Conservation (phyloP, 2,113 vertebrate genomes). For the Nerophis lumbriciformis region DNA sequence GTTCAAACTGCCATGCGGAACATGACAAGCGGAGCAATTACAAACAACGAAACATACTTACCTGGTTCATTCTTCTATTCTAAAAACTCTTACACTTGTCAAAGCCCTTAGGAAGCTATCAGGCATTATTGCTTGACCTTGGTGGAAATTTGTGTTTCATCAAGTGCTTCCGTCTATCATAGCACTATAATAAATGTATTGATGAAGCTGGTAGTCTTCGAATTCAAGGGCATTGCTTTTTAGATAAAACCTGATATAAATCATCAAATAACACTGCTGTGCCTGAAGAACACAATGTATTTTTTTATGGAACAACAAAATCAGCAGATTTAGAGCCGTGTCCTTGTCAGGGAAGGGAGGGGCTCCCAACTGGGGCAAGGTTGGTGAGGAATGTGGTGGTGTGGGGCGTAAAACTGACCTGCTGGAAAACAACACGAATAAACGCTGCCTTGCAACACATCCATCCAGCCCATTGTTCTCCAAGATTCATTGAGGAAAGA, state of each 20-base stretch:
- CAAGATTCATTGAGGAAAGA: slow-evolving; percentile 3
- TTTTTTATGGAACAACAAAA: slow-evolving; percentile 2
- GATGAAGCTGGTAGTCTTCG: not conserved
- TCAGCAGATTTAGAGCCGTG: slow-evolving; percentile 6
- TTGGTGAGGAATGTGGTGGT: not conserved
- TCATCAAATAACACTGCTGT: not conserved
- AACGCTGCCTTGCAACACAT: slow-evolving; percentile 1
- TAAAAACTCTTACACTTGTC: too few species aligned
- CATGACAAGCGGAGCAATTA: too few species aligned
- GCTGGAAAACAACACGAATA: not conserved
- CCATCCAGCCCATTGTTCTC: slow-evolving; percentile 25
- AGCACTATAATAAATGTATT: not conserved
- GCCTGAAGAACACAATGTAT: slow-evolving; percentile 10
- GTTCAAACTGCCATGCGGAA: too few species aligned
- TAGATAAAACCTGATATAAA: not conserved
- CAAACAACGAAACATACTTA: too few species aligned
- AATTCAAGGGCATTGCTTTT: not conserved
- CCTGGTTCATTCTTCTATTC: too few species aligned
- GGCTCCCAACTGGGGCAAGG: not conserved
- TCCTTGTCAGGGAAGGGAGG: slow-evolving; percentile 16
- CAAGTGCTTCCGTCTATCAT: too few species aligned
- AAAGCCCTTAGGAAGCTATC: too few species aligned
- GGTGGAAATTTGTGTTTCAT: too few species aligned
- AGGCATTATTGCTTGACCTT: too few species aligned
- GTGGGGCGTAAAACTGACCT: not conserved